Conservation (phyloP, 2,113 vertebrate genomes). For the Scytalopus superciliaris region DNA sequence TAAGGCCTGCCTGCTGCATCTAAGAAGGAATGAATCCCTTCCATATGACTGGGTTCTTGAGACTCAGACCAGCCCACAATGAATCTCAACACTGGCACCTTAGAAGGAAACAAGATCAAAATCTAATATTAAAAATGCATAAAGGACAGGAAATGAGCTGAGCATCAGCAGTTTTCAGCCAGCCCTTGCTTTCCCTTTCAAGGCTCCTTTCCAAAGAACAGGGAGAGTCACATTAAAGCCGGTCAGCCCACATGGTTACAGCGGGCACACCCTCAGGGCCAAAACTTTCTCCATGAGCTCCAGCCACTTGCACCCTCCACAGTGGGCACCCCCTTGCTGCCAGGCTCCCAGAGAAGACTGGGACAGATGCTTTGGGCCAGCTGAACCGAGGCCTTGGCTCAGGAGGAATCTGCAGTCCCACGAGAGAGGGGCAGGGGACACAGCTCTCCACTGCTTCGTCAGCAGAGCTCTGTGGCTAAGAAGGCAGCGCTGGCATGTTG, state of each 20-base stretch:
- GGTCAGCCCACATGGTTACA: rapidly evolving
- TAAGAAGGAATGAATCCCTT: background rate
- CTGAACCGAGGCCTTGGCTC: background rate
- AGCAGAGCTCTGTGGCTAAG: background rate
- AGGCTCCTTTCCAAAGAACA: background rate
- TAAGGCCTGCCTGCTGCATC: background rate
- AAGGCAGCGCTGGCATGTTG: rapidly evolving
- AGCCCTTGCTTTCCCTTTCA: background rate
- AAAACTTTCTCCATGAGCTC: background rate
- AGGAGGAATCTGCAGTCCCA: background rate
- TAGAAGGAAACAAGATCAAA: background rate
- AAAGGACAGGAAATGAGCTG: background rate
- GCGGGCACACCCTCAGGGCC: background rate
- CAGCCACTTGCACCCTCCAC: background rate
- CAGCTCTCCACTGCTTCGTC: rapidly evolving
- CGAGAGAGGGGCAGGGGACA: background rate
- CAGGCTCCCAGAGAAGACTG: too few species aligned
- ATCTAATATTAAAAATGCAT: background rate
- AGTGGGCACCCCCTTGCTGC: background rate
- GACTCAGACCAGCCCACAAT: background rate
- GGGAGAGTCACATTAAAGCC: background rate
- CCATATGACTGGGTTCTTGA: background rate
- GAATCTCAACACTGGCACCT: background rate
- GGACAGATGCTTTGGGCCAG: background rate
- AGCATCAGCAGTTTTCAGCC: background rate